Conservation (phyloP, 2,113 vertebrate species). For the Entomyzon cyanotis region DNA sequence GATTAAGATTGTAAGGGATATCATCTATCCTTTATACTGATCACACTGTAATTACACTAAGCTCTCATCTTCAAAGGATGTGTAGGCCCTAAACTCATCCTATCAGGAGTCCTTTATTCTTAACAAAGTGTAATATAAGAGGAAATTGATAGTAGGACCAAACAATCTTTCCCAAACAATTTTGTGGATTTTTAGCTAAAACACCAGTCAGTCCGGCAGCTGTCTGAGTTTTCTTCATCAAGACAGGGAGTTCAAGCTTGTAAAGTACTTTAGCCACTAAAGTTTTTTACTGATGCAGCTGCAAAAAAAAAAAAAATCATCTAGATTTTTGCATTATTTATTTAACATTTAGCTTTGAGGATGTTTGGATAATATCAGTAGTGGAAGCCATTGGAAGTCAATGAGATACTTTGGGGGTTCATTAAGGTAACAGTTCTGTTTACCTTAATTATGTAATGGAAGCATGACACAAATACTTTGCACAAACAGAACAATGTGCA, state of each 20-base stretch:
- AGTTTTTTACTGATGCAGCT: background rate
- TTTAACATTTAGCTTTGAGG: background rate
- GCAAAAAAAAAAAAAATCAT: background rate
- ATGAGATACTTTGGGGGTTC: background rate
- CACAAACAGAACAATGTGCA: background rate
- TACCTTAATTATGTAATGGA: background rate
- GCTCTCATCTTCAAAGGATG: background rate
- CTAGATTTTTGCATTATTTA: background rate
- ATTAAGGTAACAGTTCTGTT: background rate
- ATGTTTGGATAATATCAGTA: background rate
- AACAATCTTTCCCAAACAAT: background rate
- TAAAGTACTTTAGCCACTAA: background rate
- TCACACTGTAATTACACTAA: background rate
- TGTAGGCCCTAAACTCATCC: background rate
- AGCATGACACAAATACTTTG: background rate
- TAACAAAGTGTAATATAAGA: background rate
- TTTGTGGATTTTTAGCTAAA: background rate
- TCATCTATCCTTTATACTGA: background rate
- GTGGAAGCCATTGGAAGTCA: background rate
- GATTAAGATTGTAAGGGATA: background rate
- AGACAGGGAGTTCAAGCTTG: background rate
- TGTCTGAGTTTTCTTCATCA: background rate
- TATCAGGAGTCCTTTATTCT: background rate
- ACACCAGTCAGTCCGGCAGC: background rate
- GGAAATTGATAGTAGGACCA: background rate